A percentile compares a stretch with the other conserved stretches of the same genome.
Conservation (phyloP, 2,888 invertebrate genomes). For the Philonicus albiceps region DNA sequence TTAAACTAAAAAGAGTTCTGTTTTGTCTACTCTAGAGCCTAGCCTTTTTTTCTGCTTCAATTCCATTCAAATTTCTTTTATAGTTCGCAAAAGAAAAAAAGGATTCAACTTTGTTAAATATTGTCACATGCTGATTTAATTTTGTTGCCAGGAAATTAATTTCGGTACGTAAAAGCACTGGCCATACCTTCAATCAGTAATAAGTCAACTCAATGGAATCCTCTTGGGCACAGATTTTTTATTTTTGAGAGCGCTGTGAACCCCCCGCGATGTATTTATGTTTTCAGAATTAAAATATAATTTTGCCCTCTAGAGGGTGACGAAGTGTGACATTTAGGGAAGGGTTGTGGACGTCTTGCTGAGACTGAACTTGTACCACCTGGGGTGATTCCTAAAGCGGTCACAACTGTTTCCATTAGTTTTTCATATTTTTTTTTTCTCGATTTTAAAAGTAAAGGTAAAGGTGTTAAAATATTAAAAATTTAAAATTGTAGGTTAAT, state of each 20-base stretch:
- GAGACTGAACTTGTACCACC: neutral
- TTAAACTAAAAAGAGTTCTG: neutral
- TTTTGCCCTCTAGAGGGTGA: conserved; percentile 41
- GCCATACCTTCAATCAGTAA: conserved; percentile 29
- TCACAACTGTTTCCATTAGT: conserved; percentile 39
- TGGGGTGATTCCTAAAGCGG: neutral
- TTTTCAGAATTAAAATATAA: conserved; percentile 48
- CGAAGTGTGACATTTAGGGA: conserved; percentile 17
- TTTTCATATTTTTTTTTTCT: neutral
- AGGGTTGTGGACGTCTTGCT: conserved; percentile 18
- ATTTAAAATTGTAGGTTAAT: conserved; percentile 18
- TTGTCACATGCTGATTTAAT: conserved; percentile 39
- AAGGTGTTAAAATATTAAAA: neutral
- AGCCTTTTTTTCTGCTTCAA: neutral
- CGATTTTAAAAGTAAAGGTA: neutral
- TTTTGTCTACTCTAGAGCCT: neutral
- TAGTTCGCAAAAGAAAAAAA: neutral
- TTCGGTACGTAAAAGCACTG: neutral
- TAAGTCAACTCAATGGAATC: conserved; percentile 36
- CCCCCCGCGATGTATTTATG: conserved; percentile 46
- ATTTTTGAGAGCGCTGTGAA: neutral
- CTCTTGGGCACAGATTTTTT: neutral
- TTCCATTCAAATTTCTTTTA: neutral
- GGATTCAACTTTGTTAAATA: neutral
- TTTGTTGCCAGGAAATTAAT: conserved; percentile 31